Conservation (phyloP, 2,113 vertebrate genomes). For the Trinectes maculatus region DNA sequence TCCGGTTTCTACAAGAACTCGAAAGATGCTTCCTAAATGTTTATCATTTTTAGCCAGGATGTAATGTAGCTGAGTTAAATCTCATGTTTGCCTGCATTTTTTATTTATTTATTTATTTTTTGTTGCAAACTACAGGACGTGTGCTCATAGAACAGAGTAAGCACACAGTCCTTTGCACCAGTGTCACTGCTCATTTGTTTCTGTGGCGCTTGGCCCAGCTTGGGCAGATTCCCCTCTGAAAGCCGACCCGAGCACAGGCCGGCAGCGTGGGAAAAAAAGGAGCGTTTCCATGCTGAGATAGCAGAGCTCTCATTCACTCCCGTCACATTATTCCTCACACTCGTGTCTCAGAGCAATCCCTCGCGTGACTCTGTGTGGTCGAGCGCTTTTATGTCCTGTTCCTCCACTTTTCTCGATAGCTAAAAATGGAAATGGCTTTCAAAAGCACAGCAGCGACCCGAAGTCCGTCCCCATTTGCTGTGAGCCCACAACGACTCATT, state of each 20-base stretch:
- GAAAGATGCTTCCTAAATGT: too few species aligned
- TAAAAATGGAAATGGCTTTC: constrained; percentile 74
- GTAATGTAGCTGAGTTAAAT: too few species aligned
- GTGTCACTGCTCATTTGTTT: constrained; percentile 81
- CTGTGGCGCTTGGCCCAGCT: constrained; percentile 71
- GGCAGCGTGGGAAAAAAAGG: constrained; percentile 70
- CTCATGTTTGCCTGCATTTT: too few species aligned
- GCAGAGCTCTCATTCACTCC: constrained; percentile 60
- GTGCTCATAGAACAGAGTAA: constrained; percentile 58
- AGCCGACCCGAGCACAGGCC: constrained; percentile 58
- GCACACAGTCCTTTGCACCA: constrained; percentile 68
- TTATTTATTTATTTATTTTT: too few species aligned
- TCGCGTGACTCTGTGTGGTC: constrained; percentile 32
- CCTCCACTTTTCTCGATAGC: constrained; percentile 65
- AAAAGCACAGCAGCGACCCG: constrained; percentile 53
- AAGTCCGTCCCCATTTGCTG: constrained; percentile 63
- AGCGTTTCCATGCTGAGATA: constrained; percentile 59
- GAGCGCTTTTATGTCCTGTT: constrained; percentile 50
- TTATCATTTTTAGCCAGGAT: too few species aligned
- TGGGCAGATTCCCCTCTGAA: constrained; percentile 65
- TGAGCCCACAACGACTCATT: constrained; percentile 59
- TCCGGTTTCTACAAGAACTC: too few species aligned
- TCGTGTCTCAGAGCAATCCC: constrained; percentile 57
- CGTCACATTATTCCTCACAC: constrained; percentile 58
- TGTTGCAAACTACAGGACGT: constrained; percentile 40